Conservation (phyloP, 2,888 invertebrate species). For the Acronicta alni region DNA sequence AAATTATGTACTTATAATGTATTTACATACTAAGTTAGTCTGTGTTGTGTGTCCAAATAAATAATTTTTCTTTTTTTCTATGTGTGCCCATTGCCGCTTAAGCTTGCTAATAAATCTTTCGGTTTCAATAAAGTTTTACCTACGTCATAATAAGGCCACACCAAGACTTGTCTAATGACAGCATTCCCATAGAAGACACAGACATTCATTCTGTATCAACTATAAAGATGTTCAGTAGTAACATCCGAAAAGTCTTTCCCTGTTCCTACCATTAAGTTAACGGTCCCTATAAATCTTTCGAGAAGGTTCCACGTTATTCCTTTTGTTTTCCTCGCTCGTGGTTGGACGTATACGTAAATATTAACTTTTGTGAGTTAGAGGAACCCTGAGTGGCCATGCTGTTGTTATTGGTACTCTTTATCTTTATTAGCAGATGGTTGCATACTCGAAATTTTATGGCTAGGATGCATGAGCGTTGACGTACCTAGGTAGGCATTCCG, state of each 20-base stretch:
- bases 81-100: too few species aligned
- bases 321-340: conserved; percentile 66
- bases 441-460: background rate
- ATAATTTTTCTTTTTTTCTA: too few species aligned
- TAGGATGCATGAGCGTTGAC: too few species aligned
- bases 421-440: conserved; percentile 28
- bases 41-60: too few species aligned
- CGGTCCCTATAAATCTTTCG: conserved; percentile 76
- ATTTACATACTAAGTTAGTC: too few species aligned
- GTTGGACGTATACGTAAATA: conserved; percentile 43
- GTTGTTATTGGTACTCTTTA: conserved; percentile 10
- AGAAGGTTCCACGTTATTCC: conserved; percentile 60
- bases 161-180: conserved; percentile 30
- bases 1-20: too few species aligned
- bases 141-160: background rate
- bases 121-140: too few species aligned
- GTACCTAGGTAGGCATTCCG: too few species aligned
- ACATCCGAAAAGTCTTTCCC: conserved; percentile 78
- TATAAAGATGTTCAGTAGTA: conserved; percentile 61
- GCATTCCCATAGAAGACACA: conserved; percentile 13
- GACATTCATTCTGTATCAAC: conserved; percentile 62
- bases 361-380: conserved; percentile 51
- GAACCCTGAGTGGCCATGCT: conserved; percentile 34
- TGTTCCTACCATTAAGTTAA: conserved; percentile 82
- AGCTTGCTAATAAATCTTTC: too few species aligned